These are phyloP conservation scores for Notechis scutatus DNA, from an alignment of 2,113 vertebrate species.

Conservation along the genomic window DNA sequence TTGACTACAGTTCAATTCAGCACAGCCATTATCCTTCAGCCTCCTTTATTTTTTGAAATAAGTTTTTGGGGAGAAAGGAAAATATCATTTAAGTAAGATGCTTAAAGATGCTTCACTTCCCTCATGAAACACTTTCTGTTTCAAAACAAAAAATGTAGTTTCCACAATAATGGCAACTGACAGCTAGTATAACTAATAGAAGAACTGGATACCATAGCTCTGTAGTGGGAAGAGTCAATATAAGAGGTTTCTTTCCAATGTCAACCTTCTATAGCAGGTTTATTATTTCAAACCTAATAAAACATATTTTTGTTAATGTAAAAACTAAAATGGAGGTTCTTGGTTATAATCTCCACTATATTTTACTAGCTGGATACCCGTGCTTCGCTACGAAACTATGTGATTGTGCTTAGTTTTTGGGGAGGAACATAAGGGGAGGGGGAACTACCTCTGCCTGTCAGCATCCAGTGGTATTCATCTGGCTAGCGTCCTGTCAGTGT, in stretches of 20 bases:
- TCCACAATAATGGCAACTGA: background rate
- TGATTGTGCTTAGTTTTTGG: no score
- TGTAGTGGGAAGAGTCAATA: background rate
- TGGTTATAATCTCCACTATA: background rate
- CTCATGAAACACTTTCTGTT: background rate
- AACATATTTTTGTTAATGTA: background rate
- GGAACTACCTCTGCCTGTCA: no score
- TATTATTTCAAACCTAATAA: background rate
- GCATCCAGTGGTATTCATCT: no score
- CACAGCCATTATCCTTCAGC: background rate
- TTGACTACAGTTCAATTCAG: background rate
- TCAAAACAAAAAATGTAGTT: background rate
- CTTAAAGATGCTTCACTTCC: background rate
- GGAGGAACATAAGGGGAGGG: no score
- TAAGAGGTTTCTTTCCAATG: background rate
- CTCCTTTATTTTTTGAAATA: background rate
- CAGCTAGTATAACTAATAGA: background rate
- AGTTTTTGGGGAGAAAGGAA: background rate
- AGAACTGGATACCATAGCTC: background rate
- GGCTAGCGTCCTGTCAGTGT: no score
- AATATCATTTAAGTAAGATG: background rate
- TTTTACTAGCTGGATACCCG: background rate
- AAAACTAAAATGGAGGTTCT: constrained; percentile 1
- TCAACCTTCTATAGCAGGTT: background rate
- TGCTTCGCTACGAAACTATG: no score